phyloP scores from a whole-genome alignment of 2,113 vertebrate genomes.

The mouse (Mus musculus) region GRCm39 chr16:50592001-50592500 shows the following conservation, averaged over 20 bases:
- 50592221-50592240: not conserved
- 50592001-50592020: not conserved
- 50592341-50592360: not conserved
- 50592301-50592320: not conserved
- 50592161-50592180: not conserved
- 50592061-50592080: not conserved
- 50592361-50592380: not conserved
- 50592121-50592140: slow-evolving; percentile 14
- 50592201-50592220: not conserved
- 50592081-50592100: not conserved
- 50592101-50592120: not conserved
- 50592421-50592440: not conserved
- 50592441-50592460: not conserved
- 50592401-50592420: not conserved
- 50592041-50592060: not conserved
- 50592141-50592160: not conserved
- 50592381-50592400: not conserved
- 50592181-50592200: not conserved
- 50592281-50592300: not conserved
- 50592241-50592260: not conserved
- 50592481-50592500: not conserved
- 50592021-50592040: not conserved
- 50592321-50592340: not conserved
- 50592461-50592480: not conserved
- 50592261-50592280: not conserved